Conservation (phyloP, 2,888 invertebrate species). For the Ophion costatus region DNA sequence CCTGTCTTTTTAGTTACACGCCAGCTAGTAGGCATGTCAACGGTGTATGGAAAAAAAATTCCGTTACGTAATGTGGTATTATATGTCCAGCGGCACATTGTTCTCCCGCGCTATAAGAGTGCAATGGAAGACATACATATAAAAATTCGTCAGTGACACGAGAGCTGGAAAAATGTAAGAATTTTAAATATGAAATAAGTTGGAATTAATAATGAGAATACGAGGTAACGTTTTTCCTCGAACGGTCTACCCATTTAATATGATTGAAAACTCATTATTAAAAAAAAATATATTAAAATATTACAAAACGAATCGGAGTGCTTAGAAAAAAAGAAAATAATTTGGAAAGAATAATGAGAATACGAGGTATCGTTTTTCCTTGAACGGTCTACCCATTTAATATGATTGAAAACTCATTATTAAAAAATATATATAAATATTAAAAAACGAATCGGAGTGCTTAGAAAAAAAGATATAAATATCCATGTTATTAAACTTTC, state of each 20-base stretch:
- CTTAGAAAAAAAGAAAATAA: background rate
- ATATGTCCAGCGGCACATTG: background rate
- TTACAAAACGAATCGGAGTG: background rate
- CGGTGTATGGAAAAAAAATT: conserved; percentile 21
- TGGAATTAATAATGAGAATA: background rate
- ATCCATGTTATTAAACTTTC: background rate
- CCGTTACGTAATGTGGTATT: conserved; percentile 28
- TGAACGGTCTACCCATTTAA: background rate
- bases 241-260: background rate
- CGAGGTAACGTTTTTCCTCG: background rate
- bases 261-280: background rate
- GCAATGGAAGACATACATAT: background rate
- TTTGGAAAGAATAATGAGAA: background rate
- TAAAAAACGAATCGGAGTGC: background rate
- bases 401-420: background rate
- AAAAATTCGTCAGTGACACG: background rate
- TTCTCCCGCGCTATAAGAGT: background rate
- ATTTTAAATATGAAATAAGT: background rate
- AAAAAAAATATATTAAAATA: background rate
- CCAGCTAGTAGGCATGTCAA: conserved; percentile 20
- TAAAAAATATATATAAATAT: background rate
- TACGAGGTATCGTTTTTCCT: background rate
- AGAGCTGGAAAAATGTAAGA: background rate
- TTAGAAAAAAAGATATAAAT: background rate
- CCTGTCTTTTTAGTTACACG: conserved; percentile 73